Evolutionary conservation across 2,113 vertebrate species (phyloP).

Genomic region (Rhea americana): DNA sequence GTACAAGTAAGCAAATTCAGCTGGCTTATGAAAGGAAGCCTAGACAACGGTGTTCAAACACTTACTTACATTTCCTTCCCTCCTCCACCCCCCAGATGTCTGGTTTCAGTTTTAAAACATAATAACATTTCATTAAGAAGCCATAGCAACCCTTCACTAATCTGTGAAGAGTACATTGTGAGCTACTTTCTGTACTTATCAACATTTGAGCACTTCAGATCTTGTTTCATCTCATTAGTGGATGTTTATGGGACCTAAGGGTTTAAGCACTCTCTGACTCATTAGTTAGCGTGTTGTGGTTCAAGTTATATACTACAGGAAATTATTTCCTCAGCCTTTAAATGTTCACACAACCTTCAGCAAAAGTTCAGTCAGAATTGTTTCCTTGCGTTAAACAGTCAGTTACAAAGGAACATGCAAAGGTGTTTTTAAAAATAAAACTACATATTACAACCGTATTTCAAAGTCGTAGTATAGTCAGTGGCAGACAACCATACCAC

Average conservation of each 20-base stretch:
- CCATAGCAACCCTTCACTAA: conserved; percentile 51
- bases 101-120: conserved; percentile 65
- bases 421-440: not conserved
- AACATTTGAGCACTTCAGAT: conserved; percentile 51
- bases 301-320: not conserved
- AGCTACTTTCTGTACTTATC: conserved; percentile 51
- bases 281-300: conserved; percentile 35
- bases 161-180: conserved; percentile 52
- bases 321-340: not conserved
- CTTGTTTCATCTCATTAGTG: conserved; percentile 42
- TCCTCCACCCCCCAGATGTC: conserved; percentile 14
- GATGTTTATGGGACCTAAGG: conserved; percentile 62
- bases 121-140: conserved; percentile 66
- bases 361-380: not conserved
- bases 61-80: conserved; percentile 15
- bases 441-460: not conserved
- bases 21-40: conserved; percentile 63
- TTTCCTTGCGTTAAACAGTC: not conserved
- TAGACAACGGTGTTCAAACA: conserved; percentile 59
- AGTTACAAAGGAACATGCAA: not conserved
- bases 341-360: not conserved
- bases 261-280: conserved; percentile 41
- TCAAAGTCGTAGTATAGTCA: not conserved
- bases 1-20: conserved; percentile 67
- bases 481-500: not conserved